Evolutionary conservation across 2,113 vertebrate genomes (phyloP).

Genomic region (Spea bombifrons): DNA sequence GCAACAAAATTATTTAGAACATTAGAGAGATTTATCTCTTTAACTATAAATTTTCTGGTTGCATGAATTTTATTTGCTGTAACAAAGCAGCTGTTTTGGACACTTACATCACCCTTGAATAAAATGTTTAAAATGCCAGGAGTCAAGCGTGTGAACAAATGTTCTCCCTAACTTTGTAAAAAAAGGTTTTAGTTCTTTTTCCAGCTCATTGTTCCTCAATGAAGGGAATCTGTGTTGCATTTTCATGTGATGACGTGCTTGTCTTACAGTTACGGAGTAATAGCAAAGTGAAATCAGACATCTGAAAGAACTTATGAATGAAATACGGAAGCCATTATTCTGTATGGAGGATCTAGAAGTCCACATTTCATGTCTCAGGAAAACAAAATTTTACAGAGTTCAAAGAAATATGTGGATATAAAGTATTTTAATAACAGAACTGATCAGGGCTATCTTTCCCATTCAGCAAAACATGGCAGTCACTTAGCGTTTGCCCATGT

Average conservation of each 20-base stretch:
- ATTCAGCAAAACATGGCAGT: not conserved
- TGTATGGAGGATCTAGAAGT: not conserved
- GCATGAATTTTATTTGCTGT: not conserved
- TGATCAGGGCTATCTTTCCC: not conserved
- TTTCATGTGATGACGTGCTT: conserved; percentile 5
- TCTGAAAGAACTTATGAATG: conserved; percentile 34
- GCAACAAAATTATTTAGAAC: too few relatives aligned
- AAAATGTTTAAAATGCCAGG: not conserved
- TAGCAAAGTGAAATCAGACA: conserved; percentile 14
- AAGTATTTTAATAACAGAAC: not conserved
- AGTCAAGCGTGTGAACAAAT: not conserved
- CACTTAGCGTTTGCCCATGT: too few relatives aligned
- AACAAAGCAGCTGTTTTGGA: conserved; percentile 4
- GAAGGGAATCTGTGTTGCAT: conserved; percentile 10
- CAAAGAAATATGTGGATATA: not conserved
- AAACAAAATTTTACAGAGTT: conserved; percentile 12
- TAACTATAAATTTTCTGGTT: not conserved
- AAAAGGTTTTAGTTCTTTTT: not conserved
- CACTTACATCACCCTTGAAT: conserved; percentile 13
- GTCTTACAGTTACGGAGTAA: conserved; percentile 9
- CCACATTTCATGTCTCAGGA: conserved; percentile 12
- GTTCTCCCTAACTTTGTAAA: not conserved
- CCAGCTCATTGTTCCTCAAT: not conserved
- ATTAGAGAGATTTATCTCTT: too few relatives aligned
- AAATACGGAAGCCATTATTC: conserved; percentile 13